Base-by-base conservation (phyloP, 2,888 invertebrate genomes). In the Acrobeloides nanus region DNA sequence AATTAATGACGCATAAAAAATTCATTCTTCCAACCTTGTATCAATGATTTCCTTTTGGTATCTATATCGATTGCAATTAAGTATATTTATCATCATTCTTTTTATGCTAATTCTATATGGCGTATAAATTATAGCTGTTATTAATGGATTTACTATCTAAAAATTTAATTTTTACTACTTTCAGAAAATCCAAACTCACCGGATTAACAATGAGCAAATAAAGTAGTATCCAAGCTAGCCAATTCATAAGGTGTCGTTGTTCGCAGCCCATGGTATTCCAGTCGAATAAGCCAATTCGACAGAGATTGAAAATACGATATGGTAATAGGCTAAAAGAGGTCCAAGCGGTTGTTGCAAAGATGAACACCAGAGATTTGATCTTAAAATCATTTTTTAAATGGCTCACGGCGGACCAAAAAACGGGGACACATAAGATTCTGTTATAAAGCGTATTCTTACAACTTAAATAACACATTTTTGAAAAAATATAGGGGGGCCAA, bases 321-420 rank as follows among this genome's bases (percentile, higher is more conserved):
- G 72, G 72, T 8, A 72, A 38, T 3, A 73, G 55, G 31, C 59
- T 60, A 45, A 68, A 72, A 4, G 70, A 69, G 5, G 72, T 72
- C 72, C 72, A 72, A 7, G 64, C 65, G 1, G 72, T 72, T 7
- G 72, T 72, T 15, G 72, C 72, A 47, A 69, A 73, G 41, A 72
- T 72, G 51, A 72, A 72, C 12, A 68, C 66, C 31, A 71, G 49
- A 1, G 68, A 69, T 54, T 66, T 67, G 27, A 70, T 53, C 67
- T 68, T 48, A 34, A 59, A 48, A n/a, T n/a, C n/a, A n/a, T n/a
- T n/a, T n/a, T n/a, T n/a, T n/a, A n/a, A n/a, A n/a, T n/a, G n/a
- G n/a, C n/a, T n/a, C n/a, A n/a, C n/a, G n/a, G n/a, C n/a, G n/a
- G n/a, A n/a, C n/a, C n/a, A n/a, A n/a, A n/a, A n/a, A n/a, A n/a